phyloP scores from a whole-genome alignment of 2,888 invertebrate species.

The Sussaba pulchella region DNA sequence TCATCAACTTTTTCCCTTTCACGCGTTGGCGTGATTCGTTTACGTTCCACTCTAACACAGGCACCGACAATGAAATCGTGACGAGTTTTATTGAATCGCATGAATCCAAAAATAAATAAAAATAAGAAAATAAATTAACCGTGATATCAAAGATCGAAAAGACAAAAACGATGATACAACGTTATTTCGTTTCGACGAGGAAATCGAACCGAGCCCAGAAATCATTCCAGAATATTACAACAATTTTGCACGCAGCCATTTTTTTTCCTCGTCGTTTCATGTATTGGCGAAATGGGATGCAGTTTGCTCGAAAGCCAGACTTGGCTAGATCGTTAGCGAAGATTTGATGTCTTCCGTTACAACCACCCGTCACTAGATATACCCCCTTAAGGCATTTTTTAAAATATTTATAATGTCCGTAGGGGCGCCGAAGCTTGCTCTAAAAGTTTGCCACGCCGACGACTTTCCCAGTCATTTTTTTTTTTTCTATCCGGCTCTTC shows the following conservation, averaged over 20 bases:
- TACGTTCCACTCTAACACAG: not conserved
- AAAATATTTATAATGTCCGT: slow-evolving; percentile 20
- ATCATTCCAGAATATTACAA: no score
- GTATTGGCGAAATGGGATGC: slow-evolving; percentile 12
- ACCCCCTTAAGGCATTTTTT: not conserved
- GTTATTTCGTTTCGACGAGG: no score
- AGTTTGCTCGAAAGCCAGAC: slow-evolving; percentile 10
- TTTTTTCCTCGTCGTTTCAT: slow-evolving; percentile 15
- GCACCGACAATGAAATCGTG: no score
- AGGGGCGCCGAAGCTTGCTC: slow-evolving; percentile 30
- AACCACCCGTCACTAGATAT: slow-evolving; percentile 10
- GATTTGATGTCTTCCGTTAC: slow-evolving; percentile 47
- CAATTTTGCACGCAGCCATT: not conserved
- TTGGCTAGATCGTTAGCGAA: slow-evolving; percentile 53
- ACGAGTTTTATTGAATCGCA: not conserved
- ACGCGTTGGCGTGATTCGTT: not conserved
- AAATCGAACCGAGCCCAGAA: no score
- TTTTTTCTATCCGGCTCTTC: no score
- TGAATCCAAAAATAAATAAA: slow-evolving; percentile 10
- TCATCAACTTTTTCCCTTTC: slow-evolving; percentile 1
- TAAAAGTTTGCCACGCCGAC: slow-evolving; percentile 50
- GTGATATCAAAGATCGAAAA: no score
- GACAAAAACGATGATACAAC: no score
- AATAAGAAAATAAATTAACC: no score
- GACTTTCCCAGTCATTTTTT: slow-evolving; percentile 37